Conservation (phyloP, 2,113 vertebrate genomes). For the Irena cyanogastra region DNA sequence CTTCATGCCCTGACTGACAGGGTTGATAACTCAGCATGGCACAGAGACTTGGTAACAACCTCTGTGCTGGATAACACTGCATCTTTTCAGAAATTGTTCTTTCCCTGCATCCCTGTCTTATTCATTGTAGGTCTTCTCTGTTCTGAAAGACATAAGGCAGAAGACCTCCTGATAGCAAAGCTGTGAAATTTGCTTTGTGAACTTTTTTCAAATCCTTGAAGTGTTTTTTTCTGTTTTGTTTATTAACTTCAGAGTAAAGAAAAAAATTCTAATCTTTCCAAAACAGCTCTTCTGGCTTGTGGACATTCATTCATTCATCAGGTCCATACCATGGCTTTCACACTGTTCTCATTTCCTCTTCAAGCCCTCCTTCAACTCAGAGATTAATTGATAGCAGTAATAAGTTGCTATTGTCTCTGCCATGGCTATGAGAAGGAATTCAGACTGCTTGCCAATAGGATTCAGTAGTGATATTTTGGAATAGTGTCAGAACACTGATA, state of each 20-base stretch:
- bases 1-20: not conserved
- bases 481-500: not conserved
- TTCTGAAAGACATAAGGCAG: not conserved
- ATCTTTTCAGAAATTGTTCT: not conserved
- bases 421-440: not conserved
- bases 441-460: not conserved
- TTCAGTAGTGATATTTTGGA: not conserved
- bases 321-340: not conserved
- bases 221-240: not conserved
- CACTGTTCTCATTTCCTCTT: constrained; percentile 4
- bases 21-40: not conserved
- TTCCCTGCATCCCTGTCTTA: not conserved
- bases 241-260: not conserved
- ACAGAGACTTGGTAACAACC: not conserved
- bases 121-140: not conserved
- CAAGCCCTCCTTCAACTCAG: not conserved
- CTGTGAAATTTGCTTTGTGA: not conserved
- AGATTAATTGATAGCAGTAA: not conserved
- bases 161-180: not conserved
- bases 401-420: not conserved
- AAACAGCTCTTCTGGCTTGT: not conserved
- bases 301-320: not conserved
- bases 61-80: not conserved
- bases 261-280: not conserved
- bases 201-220: not conserved